Conservation (phyloP, 2,888 invertebrate species). For the Hyposoter didymator region DNA sequence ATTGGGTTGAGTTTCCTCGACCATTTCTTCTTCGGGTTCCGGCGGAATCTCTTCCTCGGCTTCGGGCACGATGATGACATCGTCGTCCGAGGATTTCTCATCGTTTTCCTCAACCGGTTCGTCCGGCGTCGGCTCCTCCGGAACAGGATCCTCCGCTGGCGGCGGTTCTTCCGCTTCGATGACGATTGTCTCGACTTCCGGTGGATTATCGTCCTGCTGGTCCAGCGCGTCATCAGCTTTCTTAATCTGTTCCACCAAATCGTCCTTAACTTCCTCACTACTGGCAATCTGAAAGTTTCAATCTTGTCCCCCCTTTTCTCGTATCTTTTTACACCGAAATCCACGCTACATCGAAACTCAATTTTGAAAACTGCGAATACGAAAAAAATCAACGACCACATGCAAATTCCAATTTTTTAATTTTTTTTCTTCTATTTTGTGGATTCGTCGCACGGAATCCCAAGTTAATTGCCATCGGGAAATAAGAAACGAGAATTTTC, state of each 20-base stretch:
- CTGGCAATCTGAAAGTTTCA: conserved; percentile 69
- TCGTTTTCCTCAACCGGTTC: conserved; percentile 50
- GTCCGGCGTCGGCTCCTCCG: conserved; percentile 50
- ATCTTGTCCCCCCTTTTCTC: conserved; percentile 60
- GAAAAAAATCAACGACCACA: not conserved
- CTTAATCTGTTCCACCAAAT: conserved; percentile 77
- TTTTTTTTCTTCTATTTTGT: not conserved
- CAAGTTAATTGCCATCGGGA: not conserved
- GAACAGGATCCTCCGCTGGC: conserved; percentile 53
- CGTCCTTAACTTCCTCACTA: conserved; percentile 69
- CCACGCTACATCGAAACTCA: not conserved
- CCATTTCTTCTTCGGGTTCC: conserved; percentile 44
- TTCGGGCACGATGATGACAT: conserved; percentile 62
- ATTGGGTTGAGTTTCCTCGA: conserved; percentile 53
- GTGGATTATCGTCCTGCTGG: conserved; percentile 52
- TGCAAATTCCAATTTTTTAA: not conserved
- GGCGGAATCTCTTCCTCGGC: conserved; percentile 56
- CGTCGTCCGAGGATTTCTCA: conserved; percentile 61
- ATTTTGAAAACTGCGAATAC: not conserved
- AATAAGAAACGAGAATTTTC: not conserved
- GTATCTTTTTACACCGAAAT: conserved; percentile 32
- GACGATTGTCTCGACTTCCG: conserved; percentile 54
- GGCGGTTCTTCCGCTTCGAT: conserved; percentile 64
- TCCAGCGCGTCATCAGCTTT: conserved; percentile 74
- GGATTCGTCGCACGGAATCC: not conserved